Evolutionary conservation across 2,797 vertebrate species (phyloP).

Genomic region (Botia kubotai): DNA sequence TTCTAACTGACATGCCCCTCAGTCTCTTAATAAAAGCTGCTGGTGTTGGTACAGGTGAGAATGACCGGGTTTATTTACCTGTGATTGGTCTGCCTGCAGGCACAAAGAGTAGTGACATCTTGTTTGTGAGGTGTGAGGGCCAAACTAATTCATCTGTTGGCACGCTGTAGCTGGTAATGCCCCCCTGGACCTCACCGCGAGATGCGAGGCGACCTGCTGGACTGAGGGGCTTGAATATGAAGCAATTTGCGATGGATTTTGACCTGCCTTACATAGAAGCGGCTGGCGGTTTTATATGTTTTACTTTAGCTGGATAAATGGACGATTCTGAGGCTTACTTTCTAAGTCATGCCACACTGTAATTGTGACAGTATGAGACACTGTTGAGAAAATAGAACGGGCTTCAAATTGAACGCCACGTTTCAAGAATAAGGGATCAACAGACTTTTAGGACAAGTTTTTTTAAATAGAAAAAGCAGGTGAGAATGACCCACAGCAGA

Average conservation of each 20-base stretch:
- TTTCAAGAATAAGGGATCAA: neutral
- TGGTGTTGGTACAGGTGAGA: conserved; percentile 45
- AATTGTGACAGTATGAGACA: conserved; percentile 13
- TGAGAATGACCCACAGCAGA: neutral
- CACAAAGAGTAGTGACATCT: conserved; percentile 70
- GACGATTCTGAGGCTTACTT: neutral
- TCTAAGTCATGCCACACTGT: neutral
- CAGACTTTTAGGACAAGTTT: neutral
- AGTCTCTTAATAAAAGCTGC: conserved; percentile 53
- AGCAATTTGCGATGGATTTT: conserved; percentile 46
- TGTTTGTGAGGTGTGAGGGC: conserved; percentile 63
- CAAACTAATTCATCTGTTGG: conserved; percentile 47
- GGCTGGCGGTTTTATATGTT: conserved; percentile 14
- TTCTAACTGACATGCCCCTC: conserved; percentile 52
- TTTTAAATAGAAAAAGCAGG: neutral
- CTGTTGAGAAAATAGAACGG: neutral
- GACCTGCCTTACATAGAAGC: neutral
- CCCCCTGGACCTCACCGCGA: conserved; percentile 1
- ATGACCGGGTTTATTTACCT: conserved; percentile 67
- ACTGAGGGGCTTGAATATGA: conserved; percentile 27
- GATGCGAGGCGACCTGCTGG: conserved; percentile 17
- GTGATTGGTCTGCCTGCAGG: conserved; percentile 67
- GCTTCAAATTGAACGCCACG: neutral
- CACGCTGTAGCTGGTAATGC: conserved; percentile 10
- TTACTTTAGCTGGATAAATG: conserved; percentile 7